A percentile compares a stretch with the other conserved stretches of the same genome.
These are phyloP conservation scores for Melipona bicolor DNA, from an alignment of 2,888 invertebrate genomes.

Conservation along the genomic window DNA sequence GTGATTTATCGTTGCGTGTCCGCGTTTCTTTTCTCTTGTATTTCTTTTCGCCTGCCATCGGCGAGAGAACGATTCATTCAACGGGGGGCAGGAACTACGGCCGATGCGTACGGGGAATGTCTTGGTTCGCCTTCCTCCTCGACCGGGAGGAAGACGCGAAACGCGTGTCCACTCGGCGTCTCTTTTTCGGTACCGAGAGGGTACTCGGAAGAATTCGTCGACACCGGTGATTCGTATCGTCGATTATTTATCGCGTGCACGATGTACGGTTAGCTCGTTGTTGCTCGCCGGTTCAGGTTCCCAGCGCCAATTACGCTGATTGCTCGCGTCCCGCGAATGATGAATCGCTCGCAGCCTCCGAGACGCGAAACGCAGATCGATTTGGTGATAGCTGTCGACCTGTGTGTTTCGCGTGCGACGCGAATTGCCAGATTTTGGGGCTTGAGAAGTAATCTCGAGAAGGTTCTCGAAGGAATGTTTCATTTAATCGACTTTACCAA, in stretches of 20 bases:
- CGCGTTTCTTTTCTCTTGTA: not conserved
- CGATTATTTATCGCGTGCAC: constrained; percentile 35
- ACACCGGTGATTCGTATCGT: constrained; percentile 27
- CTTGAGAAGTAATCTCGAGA: not conserved
- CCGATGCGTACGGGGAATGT: constrained; percentile 66
- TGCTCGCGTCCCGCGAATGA: constrained; percentile 36
- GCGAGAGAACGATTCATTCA: constrained; percentile 55
- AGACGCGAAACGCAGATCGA: constrained; percentile 15
- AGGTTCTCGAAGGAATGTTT: not conserved
- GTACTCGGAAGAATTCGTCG: constrained; percentile 32
- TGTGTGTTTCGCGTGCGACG: not conserved
- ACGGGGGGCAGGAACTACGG: constrained; percentile 64
- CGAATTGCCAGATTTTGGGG: not conserved
- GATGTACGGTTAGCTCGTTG: constrained; percentile 14
- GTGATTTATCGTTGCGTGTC: constrained; percentile 45
- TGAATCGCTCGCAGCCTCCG: constrained; percentile 19
- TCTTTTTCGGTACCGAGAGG: constrained; percentile 15
- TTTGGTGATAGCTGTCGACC: constrained; percentile 10
- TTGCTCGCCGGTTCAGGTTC: constrained; percentile 35
- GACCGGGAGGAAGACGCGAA: not conserved
- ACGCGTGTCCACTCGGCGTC: not conserved
- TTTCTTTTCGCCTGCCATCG: constrained; percentile 22
- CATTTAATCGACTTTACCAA: too few species aligned
- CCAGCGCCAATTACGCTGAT: constrained; percentile 50
- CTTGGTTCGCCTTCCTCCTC: constrained; percentile 20